A percentile compares a stretch with the other conserved stretches of the same genome.
phyloP scores from a whole-genome alignment of 2,113 vertebrate species.

The Mus musculus region GRCm39 chr6:6804001-6804500 shows the following conservation, averaged over 20 bases:
- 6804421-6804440: not conserved
- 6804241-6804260: not conserved
- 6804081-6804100: not conserved
- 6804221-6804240: not conserved
- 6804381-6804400: not conserved
- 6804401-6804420: not conserved
- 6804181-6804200: not conserved
- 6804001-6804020: not conserved
- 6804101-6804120: not conserved
- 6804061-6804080: not conserved
- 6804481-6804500: not conserved
- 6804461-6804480: not conserved
- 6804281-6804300: no score
- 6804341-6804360: no score
- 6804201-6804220: not conserved
- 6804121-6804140: not conserved
- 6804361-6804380: no score
- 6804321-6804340: no score
- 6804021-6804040: not conserved
- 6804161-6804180: not conserved
- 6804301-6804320: no score
- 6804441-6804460: not conserved
- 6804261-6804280: not conserved
- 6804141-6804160: not conserved
- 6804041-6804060: not conserved